A percentile compares a stretch with the other conserved stretches of the same genome.
Conservation (phyloP, 2,888 invertebrate species). For the Lumbricus terrestris region DNA sequence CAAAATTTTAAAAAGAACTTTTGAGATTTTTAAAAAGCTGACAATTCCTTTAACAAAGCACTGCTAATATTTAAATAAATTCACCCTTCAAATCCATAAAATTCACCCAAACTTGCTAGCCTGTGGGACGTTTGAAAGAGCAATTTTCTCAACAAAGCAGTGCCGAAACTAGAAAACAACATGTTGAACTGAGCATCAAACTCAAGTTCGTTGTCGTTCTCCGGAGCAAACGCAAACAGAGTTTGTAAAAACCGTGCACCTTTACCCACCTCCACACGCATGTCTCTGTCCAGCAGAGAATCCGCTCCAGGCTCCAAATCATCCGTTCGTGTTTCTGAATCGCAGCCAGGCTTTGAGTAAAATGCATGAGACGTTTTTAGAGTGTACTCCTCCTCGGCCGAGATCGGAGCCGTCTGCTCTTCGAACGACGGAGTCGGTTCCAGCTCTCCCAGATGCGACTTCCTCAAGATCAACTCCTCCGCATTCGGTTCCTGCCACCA, state of each 20-base stretch:
- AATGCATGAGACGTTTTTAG: slow-evolving; percentile 14
- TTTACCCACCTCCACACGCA: neutral
- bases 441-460: neutral
- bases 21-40: too few relatives aligned
- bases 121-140: too few relatives aligned
- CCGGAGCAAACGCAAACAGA: slow-evolving; percentile 61
- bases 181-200: too few relatives aligned
- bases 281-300: neutral
- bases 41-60: too few relatives aligned
- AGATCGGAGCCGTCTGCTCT: slow-evolving; percentile 28
- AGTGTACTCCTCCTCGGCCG: slow-evolving; percentile 10
- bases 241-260: slow-evolving; percentile 37
- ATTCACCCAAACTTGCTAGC: too few relatives aligned
- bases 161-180: too few relatives aligned
- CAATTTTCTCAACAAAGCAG: too few relatives aligned
- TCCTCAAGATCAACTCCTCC: slow-evolving; percentile 9
- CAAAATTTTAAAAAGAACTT: too few relatives aligned
- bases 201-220: slow-evolving; percentile 64
- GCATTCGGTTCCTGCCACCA: slow-evolving; percentile 36
- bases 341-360: neutral
- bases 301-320: neutral
- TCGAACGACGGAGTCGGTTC: slow-evolving; percentile 24
- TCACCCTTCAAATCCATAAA: too few relatives aligned
- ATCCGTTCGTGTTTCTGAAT: neutral
- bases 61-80: too few relatives aligned